phyloP scores from a whole-genome alignment of 2,797 vertebrate genomes.

The Enteromius fasciolatus region DNA sequence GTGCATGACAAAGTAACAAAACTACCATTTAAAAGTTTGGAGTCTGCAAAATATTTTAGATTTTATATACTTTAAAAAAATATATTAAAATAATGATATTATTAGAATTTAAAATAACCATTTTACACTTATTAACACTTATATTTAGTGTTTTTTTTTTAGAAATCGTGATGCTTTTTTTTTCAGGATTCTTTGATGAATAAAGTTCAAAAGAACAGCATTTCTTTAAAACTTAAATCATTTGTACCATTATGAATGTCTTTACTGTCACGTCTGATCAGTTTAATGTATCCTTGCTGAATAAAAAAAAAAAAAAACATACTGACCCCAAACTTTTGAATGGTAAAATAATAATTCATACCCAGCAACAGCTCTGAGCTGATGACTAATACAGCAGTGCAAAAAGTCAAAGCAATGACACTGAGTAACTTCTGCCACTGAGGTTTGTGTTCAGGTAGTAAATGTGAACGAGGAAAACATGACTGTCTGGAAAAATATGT shows the following conservation, averaged over 20 bases:
- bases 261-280: not conserved
- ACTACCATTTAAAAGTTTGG: not conserved
- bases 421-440: not conserved
- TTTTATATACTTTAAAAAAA: not conserved
- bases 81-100: not conserved
- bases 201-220: not conserved
- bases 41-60: not conserved
- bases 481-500: not conserved
- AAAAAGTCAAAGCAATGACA: slow-evolving; percentile 15
- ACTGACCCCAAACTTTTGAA: not conserved
- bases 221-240: not conserved
- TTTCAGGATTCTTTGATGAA: not conserved
- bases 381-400: not conserved
- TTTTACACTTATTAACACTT: too few relatives aligned
- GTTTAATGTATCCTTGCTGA: not conserved
- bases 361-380: not conserved
- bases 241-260: too few relatives aligned
- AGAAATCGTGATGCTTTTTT: not conserved
- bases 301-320: not conserved
- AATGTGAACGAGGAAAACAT: slow-evolving; percentile 11
- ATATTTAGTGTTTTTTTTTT: not conserved
- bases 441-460: slow-evolving; percentile 12
- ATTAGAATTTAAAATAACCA: not conserved
- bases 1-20: not conserved
- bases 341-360: not conserved